phyloP scores from a whole-genome alignment of 2,888 invertebrate genomes.

The Dynastes grantii region DNA sequence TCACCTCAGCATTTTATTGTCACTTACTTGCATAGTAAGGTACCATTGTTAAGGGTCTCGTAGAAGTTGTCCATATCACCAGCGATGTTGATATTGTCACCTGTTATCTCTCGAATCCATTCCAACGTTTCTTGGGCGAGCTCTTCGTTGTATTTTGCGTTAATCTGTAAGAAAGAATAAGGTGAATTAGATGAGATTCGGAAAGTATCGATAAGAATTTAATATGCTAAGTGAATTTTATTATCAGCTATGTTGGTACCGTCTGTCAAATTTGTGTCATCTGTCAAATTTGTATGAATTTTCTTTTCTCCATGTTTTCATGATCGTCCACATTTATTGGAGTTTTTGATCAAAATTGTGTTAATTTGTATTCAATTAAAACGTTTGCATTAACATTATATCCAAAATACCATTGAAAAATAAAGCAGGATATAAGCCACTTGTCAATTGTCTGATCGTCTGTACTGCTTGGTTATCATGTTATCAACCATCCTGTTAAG shows the following conservation, averaged over 20 bases:
- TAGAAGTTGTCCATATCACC: slow-evolving; percentile 97
- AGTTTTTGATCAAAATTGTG: no score
- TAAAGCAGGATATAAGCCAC: no score
- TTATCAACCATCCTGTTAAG: no score
- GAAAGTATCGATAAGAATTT: no score
- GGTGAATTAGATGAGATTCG: slow-evolving; percentile 42
- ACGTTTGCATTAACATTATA: no score
- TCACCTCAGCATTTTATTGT: neutral
- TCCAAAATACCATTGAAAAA: no score
- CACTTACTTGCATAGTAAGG: slow-evolving; percentile 89
- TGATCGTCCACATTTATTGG: no score
- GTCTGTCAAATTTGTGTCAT: neutral
- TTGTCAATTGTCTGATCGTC: no score
- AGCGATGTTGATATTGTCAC: slow-evolving; percentile 87
- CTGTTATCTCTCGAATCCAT: slow-evolving; percentile 92
- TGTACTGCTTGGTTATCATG: no score
- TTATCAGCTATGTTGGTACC: neutral
- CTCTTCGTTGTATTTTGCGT: slow-evolving; percentile 97
- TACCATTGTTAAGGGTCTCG: slow-evolving; percentile 92
- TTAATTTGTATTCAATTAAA: no score
- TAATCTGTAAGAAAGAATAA: slow-evolving; percentile 81
- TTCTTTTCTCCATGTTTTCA: no score
- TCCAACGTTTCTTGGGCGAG: slow-evolving; percentile 92
- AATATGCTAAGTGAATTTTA: neutral
- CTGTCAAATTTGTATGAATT: neutral